Conservation (phyloP, 1,140 invertebrate genomes). For the Triops cancriformis region DNA sequence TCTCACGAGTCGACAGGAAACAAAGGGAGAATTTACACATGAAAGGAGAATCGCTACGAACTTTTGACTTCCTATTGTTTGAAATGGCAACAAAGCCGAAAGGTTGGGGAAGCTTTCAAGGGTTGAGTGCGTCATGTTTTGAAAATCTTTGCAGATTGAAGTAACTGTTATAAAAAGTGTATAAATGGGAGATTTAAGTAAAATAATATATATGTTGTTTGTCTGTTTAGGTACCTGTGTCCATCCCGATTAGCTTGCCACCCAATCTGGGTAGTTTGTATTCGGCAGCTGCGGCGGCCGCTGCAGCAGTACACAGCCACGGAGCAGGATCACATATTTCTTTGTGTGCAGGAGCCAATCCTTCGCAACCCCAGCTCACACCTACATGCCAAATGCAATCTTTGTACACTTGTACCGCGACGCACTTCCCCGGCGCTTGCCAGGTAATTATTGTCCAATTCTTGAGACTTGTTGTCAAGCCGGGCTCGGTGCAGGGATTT, state of each 20-base stretch:
- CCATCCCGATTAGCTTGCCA: slow-evolving; percentile 50
- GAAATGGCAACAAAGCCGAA: too few species aligned
- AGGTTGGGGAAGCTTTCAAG: too few species aligned
- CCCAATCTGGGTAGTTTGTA: slow-evolving; percentile 37
- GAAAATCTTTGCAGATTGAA: too few species aligned
- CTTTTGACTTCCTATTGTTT: too few species aligned
- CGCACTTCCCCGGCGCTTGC: neutral
- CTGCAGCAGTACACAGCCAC: slow-evolving; percentile 33
- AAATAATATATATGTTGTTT: slow-evolving; percentile 26
- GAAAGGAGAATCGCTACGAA: too few species aligned
- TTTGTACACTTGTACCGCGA: neutral
- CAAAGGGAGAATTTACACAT: too few species aligned
- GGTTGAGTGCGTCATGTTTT: too few species aligned
- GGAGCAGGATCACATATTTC: neutral
- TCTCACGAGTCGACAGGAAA: too few species aligned
- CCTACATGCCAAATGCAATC: slow-evolving; percentile 41
- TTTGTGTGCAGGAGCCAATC: neutral
- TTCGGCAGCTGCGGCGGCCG: slow-evolving; percentile 34
- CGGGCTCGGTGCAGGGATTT: too few species aligned
- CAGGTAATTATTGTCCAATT: neutral
- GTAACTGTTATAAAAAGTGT: too few species aligned
- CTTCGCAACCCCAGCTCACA: slow-evolving; percentile 38
- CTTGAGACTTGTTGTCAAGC: too few species aligned
- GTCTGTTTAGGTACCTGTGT: slow-evolving; percentile 48
- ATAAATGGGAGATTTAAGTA: neutral